Evolutionary conservation across 2,888 invertebrate species (phyloP).

Genomic region (Drosophila nigricruria): DNA sequence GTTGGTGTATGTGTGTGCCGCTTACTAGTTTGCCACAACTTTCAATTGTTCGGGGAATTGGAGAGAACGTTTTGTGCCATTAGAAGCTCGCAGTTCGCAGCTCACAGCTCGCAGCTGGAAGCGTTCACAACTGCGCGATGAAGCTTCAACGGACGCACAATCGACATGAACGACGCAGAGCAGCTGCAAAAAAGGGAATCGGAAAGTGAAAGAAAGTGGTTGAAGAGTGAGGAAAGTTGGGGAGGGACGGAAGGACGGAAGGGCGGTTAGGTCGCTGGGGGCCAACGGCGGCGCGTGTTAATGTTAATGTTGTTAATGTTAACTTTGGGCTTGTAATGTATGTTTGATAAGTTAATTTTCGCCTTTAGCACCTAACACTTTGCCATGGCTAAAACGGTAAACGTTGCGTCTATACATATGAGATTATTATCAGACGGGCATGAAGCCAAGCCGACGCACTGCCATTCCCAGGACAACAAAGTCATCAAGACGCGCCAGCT

Average conservation of each 20-base stretch:
- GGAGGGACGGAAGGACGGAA: too few species aligned
- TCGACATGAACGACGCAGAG: conserved; percentile 26
- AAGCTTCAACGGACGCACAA: conserved; percentile 25
- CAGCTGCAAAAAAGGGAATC: neutral
- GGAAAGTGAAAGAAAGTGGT: neutral
- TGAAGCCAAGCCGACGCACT: conserved; percentile 13
- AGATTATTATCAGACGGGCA: conserved; percentile 13
- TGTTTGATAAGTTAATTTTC: conserved; percentile 79
- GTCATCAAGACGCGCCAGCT: conserved; percentile 52
- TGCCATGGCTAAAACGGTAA: conserved; percentile 10
- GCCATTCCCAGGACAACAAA: conserved; percentile 67
- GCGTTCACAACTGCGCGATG: too few species aligned
- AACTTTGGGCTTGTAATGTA: conserved; percentile 73
- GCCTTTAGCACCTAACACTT: conserved; percentile 55
- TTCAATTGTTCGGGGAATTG: conserved; percentile 75
- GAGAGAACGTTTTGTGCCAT: conserved; percentile 66
- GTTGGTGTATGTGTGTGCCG: conserved; percentile 12
- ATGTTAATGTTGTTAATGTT: conserved; percentile 75
- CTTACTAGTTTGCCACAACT: conserved; percentile 57
- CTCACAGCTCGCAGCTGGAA: conserved; percentile 9
- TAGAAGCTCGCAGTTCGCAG: conserved; percentile 39
- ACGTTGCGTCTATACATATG: conserved; percentile 8
- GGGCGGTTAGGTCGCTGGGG: neutral
- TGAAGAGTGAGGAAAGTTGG: too few species aligned
- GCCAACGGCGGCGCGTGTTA: conserved; percentile 40